A percentile compares a stretch with the other conserved stretches of the same genome.
phyloP scores from a whole-genome alignment of 1,140 invertebrate genomes.

The Procambarus virginalis region DNA sequence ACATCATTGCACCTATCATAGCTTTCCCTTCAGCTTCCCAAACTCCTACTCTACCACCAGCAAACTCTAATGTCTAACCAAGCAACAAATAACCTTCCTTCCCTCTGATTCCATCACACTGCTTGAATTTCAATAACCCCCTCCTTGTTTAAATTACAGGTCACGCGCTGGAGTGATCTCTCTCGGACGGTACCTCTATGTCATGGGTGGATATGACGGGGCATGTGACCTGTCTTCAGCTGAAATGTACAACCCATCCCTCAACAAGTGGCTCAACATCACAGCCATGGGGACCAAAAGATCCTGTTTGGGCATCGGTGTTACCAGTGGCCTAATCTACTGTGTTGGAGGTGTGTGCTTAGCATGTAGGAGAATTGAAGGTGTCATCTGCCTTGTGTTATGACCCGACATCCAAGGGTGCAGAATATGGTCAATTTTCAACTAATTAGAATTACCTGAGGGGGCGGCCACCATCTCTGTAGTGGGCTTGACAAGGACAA shows the following conservation, averaged over 20 bases:
- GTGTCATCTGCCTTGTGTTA: neutral
- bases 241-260: slow-evolving; percentile 83
- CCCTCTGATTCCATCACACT: neutral
- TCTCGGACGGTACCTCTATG: slow-evolving; percentile 87
- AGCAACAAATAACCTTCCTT: neutral
- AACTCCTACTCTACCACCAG: too few relatives aligned
- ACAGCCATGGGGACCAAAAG: slow-evolving; percentile 85
- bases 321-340: slow-evolving; percentile 67
- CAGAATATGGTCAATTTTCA: too few relatives aligned
- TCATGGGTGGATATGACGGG: slow-evolving; percentile 90
- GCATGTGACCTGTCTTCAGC: slow-evolving; percentile 83
- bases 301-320: slow-evolving; percentile 79
- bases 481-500: too few relatives aligned
- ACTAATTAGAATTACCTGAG: too few relatives aligned
- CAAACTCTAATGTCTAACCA: too few relatives aligned
- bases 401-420: too few relatives aligned
- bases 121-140: neutral
- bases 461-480: too few relatives aligned
- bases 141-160: slow-evolving; percentile 24
- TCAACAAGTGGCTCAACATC: slow-evolving; percentile 78
- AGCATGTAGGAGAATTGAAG: neutral
- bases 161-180: slow-evolving; percentile 81
- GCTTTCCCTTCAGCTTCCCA: too few relatives aligned
- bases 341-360: slow-evolving; percentile 62
- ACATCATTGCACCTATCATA: too few relatives aligned